These are phyloP conservation scores for Heliconius himera DNA, from an alignment of 1,140 invertebrate genomes.

Conservation along the genomic window DNA sequence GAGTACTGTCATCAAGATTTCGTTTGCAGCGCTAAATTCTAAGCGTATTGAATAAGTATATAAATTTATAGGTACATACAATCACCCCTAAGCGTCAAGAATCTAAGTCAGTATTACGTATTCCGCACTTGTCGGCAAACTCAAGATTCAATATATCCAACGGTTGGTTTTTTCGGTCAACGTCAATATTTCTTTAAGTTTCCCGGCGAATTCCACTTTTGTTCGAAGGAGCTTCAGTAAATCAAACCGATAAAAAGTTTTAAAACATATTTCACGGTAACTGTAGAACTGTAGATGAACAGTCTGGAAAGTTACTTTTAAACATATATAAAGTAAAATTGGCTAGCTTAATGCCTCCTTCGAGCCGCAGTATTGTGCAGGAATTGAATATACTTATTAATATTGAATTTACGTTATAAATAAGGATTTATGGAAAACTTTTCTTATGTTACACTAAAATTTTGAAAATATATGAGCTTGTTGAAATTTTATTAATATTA, in stretches of 20 bases:
- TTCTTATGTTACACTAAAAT: too few relatives aligned
- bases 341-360: too few relatives aligned
- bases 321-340: too few relatives aligned
- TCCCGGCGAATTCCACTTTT: constrained; percentile 13
- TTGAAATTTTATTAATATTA: too few relatives aligned
- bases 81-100: background rate
- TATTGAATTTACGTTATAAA: too few relatives aligned
- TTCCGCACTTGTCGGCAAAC: constrained; percentile 20
- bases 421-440: too few relatives aligned
- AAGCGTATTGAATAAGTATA: constrained; percentile 6
- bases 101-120: constrained; percentile 32
- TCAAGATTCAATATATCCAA: constrained; percentile 34
- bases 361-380: too few relatives aligned
- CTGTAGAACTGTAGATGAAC: constrained; percentile 3
- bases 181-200: constrained; percentile 33
- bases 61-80: background rate
- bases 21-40: constrained; percentile 13
- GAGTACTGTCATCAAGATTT: constrained; percentile 9
- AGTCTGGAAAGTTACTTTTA: background rate
- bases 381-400: too few relatives aligned
- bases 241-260: constrained; percentile 22
- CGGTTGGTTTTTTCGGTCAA: constrained; percentile 24
- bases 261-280: background rate
- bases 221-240: constrained; percentile 11
- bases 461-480: too few relatives aligned